These are phyloP conservation scores for Xestobium rufovillosum DNA, from an alignment of 2,888 invertebrate genomes.

Conservation along the genomic window DNA sequence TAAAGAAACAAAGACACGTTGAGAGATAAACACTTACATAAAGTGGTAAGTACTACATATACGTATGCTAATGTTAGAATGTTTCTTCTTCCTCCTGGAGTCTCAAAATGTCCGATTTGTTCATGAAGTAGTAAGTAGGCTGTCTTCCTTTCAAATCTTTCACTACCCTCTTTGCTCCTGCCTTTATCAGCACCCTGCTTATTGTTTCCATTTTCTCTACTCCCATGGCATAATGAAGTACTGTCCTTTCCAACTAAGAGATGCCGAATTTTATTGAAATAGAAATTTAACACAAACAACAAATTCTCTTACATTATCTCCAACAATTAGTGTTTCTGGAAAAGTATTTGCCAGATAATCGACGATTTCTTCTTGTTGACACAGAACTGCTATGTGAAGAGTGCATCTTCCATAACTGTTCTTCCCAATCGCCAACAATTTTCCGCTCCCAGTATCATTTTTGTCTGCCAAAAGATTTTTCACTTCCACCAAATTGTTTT, in stretches of 20 bases:
- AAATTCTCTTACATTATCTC: slow-evolving; percentile 66
- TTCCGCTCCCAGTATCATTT: slow-evolving; percentile 47
- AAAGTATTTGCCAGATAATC: slow-evolving; percentile 65
- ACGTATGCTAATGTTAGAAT: slow-evolving; percentile 45
- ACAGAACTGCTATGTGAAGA: slow-evolving; percentile 79
- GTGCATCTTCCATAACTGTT: slow-evolving; percentile 69
- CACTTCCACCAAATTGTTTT: slow-evolving; percentile 55
- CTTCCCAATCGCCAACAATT: slow-evolving; percentile 52
- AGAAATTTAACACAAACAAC: slow-evolving; percentile 1
- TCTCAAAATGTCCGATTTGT: slow-evolving; percentile 77
- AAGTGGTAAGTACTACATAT: no score
- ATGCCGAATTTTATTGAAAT: slow-evolving; percentile 27
- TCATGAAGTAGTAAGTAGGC: slow-evolving; percentile 88
- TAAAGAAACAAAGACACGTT: no score
- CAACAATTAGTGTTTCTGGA: slow-evolving; percentile 65
- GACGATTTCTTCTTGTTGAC: slow-evolving; percentile 74
- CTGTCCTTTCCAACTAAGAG: slow-evolving; percentile 72
- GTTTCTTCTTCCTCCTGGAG: slow-evolving; percentile 78
- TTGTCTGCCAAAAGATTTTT: slow-evolving; percentile 48
- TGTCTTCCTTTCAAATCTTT: slow-evolving; percentile 86
- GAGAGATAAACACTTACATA: no score
- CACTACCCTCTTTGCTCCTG: slow-evolving; percentile 73
- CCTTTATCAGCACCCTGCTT: slow-evolving; percentile 71
- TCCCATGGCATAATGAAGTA: slow-evolving; percentile 88
- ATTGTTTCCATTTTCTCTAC: slow-evolving; percentile 75